These are phyloP conservation scores for Sarcophaga carnaria DNA, from an alignment of 2,888 invertebrate species.

Conservation along the genomic window DNA sequence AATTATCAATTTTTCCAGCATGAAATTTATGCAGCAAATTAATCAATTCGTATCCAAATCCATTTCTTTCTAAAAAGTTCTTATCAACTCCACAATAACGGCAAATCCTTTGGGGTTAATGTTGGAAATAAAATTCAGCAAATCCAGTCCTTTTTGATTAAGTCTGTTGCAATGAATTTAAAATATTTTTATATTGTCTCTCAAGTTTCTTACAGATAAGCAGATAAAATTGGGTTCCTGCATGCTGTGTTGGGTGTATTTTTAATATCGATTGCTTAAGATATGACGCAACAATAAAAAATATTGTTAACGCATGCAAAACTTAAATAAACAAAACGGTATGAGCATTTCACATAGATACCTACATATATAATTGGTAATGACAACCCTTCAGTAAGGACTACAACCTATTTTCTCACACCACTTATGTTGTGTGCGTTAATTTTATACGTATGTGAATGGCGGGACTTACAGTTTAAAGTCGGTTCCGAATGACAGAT, in stretches of 20 bases:
- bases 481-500: no score
- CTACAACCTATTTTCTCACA: no score
- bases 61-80: neutral
- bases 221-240: neutral
- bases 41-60: neutral
- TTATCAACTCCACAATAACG: neutral
- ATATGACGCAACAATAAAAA: constrained; percentile 1
- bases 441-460: no score
- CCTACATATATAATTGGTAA: no score
- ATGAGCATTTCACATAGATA: no score
- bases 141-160: neutral
- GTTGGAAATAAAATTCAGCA: constrained; percentile 13
- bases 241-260: neutral
- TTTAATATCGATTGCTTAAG: neutral
- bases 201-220: constrained; percentile 9
- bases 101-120: constrained; percentile 33
- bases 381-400: no score
- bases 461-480: no score
- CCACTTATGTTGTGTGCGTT: no score
- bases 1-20: no score
- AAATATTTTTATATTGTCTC: constrained; percentile 10
- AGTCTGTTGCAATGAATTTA: constrained; percentile 16
- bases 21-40: no score
- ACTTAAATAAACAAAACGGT: neutral
- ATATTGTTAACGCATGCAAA: neutral